Percentiles rank a stretch among this genome's conserved stretches.
phyloP scores from a whole-genome alignment of 2,113 vertebrate genomes.

The Anas platyrhynchos region DNA sequence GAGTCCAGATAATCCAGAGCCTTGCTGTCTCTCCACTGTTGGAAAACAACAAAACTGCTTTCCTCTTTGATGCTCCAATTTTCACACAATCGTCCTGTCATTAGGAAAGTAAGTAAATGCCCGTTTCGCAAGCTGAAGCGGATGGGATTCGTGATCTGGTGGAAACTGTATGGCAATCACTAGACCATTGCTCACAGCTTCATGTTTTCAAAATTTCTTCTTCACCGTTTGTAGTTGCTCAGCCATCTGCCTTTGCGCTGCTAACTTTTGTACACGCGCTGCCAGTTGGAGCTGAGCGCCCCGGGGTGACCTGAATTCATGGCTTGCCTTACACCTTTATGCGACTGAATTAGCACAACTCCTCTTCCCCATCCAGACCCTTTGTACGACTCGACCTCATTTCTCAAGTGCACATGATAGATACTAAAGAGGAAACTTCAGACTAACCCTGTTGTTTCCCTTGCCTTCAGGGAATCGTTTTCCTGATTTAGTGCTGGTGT shows the following conservation, averaged over 20 bases:
- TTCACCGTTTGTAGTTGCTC: not conserved
- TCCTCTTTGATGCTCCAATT: not conserved
- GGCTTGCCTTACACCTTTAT: not conserved
- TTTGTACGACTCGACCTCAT: not conserved
- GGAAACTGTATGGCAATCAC: not conserved
- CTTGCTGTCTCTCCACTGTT: not conserved
- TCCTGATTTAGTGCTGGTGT: not conserved
- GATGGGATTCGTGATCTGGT: not conserved
- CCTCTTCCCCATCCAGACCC: not conserved
- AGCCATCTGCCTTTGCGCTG: not conserved
- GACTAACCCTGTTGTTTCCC: not conserved
- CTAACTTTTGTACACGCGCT: fast-evolving
- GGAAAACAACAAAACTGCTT: not conserved
- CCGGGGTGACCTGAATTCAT: not conserved
- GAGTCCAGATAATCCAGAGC: not conserved
- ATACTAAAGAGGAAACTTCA: not conserved
- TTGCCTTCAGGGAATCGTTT: not conserved
- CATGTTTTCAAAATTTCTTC: not conserved
- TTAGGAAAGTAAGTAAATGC: not conserved
- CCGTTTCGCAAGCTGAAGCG: not conserved
- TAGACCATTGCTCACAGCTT: not conserved
- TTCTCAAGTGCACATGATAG: not conserved
- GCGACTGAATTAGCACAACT: not conserved
- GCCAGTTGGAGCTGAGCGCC: not conserved
- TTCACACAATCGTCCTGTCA: no score